phyloP scores from a whole-genome alignment of 2,797 vertebrate genomes.

The Urocyon cinereoargenteus region DNA sequence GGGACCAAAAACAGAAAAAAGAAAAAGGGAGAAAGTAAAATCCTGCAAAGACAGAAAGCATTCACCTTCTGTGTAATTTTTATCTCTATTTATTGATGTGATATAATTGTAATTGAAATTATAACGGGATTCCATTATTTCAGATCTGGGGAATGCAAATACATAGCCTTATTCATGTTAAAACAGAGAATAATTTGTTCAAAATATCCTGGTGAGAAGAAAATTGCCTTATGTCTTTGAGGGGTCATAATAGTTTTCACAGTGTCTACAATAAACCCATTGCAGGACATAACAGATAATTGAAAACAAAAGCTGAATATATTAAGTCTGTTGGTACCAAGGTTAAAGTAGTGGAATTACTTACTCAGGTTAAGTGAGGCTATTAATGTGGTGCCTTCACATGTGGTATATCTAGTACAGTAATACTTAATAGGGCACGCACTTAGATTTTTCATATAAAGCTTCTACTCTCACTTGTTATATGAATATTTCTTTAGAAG shows the following conservation, averaged over 20 bases:
- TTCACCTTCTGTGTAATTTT: constrained; percentile 76
- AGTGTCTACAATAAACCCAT: constrained; percentile 59
- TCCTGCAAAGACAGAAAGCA: constrained; percentile 23
- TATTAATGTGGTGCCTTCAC: constrained; percentile 58
- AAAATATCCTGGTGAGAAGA: constrained; percentile 80
- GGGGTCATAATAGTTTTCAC: constrained; percentile 75
- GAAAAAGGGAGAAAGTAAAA: constrained; percentile 32
- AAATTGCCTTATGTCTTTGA: constrained; percentile 81
- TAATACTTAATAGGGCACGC: constrained; percentile 65
- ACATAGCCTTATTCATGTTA: constrained; percentile 79
- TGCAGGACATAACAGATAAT: constrained; percentile 70
- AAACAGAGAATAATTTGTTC: constrained; percentile 83
- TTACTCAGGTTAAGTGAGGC: constrained; percentile 68
- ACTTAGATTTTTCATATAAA: constrained; percentile 48
- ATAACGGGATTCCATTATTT: constrained; percentile 69
- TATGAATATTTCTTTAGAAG: constrained; percentile 58
- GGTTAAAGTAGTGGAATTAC: constrained; percentile 78
- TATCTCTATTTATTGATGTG: constrained; percentile 70
- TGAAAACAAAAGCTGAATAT: constrained; percentile 73
- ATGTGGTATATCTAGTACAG: constrained; percentile 45
- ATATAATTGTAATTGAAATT: constrained; percentile 81
- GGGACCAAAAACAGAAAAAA: background rate
- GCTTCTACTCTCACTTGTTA: constrained; percentile 23
- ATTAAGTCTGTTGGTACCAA: constrained; percentile 74
- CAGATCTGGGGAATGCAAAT: constrained; percentile 67